Conservation (phyloP, 1,140 invertebrate species). For the Proales similis region DNA sequence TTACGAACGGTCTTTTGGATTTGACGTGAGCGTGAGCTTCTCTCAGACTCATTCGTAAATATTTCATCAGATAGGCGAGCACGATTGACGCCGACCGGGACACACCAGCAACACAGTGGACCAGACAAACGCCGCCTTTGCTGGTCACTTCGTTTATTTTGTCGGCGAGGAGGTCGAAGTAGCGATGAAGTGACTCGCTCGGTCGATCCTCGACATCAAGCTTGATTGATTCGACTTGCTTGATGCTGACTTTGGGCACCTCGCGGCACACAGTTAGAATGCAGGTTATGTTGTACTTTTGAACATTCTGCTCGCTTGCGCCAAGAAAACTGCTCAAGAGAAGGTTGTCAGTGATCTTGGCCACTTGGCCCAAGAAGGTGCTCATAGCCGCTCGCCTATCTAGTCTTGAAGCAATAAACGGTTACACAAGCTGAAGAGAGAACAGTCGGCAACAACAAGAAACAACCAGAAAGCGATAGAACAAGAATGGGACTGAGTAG, state of each 20-base stretch:
- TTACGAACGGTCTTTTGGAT: slow-evolving; percentile 30
- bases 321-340: slow-evolving; percentile 15
- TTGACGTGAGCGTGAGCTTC: slow-evolving; percentile 18
- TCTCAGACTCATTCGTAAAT: slow-evolving; percentile 15
- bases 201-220: slow-evolving; percentile 12
- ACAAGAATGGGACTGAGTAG: no score
- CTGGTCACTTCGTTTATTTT: slow-evolving; percentile 10
- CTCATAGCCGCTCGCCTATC: no score
- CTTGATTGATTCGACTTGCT: slow-evolving; percentile 22
- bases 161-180: slow-evolving; percentile 23
- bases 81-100: slow-evolving; percentile 26
- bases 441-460: no score
- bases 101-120: slow-evolving; percentile 35
- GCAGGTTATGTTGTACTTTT: slow-evolving; percentile 31
- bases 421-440: no score
- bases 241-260: slow-evolving; percentile 1
- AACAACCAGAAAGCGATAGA: no score
- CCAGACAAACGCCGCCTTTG: slow-evolving; percentile 20
- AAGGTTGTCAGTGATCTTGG: slow-evolving; percentile 28
- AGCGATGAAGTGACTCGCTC: background rate
- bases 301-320: slow-evolving; percentile 9
- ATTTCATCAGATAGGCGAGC: slow-evolving; percentile 37
- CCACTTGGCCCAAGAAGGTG: slow-evolving; percentile 20
- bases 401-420: no score
- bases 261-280: slow-evolving; percentile 27